Conservation (phyloP, 35 echinoderm and acorn worm genomes). For the Amphiura filiformis region DNA sequence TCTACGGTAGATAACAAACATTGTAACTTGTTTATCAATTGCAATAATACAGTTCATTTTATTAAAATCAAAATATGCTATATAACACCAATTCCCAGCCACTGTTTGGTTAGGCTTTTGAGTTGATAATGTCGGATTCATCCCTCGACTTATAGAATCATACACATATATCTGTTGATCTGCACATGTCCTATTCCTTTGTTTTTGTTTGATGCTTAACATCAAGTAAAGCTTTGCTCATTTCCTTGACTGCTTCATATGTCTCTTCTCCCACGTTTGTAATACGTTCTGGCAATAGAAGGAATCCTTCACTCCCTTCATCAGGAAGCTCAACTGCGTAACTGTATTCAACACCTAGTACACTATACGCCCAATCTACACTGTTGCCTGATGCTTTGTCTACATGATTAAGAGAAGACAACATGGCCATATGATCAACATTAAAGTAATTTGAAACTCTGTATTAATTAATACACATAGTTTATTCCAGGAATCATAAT, state of each 20-base stretch:
- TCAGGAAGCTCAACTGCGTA: constrained; percentile 49
- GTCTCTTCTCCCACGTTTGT: neutral
- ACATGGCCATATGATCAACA: neutral
- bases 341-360: constrained; percentile 10
- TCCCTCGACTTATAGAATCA: too few relatives aligned
- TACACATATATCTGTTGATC: too few relatives aligned
- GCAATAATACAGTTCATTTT: too few relatives aligned
- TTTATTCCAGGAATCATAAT: neutral
- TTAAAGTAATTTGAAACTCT: neutral
- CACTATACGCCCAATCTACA: constrained; percentile 21
- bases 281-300: constrained; percentile 5
- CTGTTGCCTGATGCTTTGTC: constrained; percentile 21
- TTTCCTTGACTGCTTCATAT: constrained; percentile 18
- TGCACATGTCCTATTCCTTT: too few relatives aligned
- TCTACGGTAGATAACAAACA: too few relatives aligned
- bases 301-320: constrained; percentile 21
- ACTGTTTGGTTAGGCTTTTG: too few relatives aligned
- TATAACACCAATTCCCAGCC: too few relatives aligned
- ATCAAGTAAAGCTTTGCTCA: neutral
- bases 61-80: too few relatives aligned
- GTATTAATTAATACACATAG: neutral
- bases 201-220: too few relatives aligned
- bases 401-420: too few relatives aligned
- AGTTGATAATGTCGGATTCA: too few relatives aligned
- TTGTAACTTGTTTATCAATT: too few relatives aligned